Conservation (phyloP, 2,888 invertebrate genomes). For the Lymantria monacha region DNA sequence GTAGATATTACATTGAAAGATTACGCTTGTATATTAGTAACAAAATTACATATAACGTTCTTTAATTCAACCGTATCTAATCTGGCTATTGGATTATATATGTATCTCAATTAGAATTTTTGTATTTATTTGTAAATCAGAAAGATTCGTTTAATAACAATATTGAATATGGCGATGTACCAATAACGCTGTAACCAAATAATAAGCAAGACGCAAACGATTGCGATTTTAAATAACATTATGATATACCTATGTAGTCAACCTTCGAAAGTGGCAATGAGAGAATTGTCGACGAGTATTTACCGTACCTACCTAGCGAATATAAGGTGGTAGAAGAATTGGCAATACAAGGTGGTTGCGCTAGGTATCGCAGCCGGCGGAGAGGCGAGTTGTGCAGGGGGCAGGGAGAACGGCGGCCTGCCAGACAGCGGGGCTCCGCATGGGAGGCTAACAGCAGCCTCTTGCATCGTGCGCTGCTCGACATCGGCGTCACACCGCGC, state of each 20-base stretch:
- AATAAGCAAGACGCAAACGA: slow-evolving; percentile 18
- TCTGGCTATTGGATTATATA: slow-evolving; percentile 8
- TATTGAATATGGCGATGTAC: slow-evolving; percentile 11
- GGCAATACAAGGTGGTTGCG: slow-evolving; percentile 67
- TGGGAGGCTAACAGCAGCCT: slow-evolving; percentile 79
- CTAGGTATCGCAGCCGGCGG: slow-evolving; percentile 52
- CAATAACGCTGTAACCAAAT: background rate
- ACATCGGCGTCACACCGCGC: slow-evolving; percentile 43
- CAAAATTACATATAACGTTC: slow-evolving; percentile 3
- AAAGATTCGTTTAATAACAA: slow-evolving; percentile 8
- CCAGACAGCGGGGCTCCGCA: slow-evolving; percentile 83
- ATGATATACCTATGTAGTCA: slow-evolving; percentile 41
- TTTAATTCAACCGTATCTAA: slow-evolving; percentile 15
- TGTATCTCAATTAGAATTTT: slow-evolving; percentile 8
- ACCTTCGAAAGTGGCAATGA: slow-evolving; percentile 50
- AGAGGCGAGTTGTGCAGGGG: slow-evolving; percentile 24
- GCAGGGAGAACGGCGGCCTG: slow-evolving; percentile 52
- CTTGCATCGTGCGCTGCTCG: slow-evolving; percentile 70
- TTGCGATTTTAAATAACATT: slow-evolving; percentile 36
- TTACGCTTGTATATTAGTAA: background rate
- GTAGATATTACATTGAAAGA: slow-evolving; percentile 10
- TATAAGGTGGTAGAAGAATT: slow-evolving; percentile 61
- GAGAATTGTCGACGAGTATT: slow-evolving; percentile 49
- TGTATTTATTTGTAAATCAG: slow-evolving; percentile 22
- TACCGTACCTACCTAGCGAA: slow-evolving; percentile 41